These are phyloP conservation scores for Eurystomus gularis DNA, from an alignment of 2,113 vertebrate genomes.

Conservation along the genomic window DNA sequence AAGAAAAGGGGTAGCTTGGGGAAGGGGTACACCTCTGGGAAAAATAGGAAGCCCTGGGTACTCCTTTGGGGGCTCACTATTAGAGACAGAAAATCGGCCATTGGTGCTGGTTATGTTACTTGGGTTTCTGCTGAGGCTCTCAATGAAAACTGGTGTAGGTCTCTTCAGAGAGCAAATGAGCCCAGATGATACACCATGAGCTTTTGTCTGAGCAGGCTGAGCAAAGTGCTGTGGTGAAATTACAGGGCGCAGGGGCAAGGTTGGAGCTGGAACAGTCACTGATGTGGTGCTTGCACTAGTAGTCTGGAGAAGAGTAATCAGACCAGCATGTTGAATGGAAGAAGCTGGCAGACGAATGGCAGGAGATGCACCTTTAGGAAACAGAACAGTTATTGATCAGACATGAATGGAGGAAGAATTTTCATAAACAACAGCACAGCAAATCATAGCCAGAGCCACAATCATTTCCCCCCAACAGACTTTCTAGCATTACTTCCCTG, in stretches of 20 bases:
- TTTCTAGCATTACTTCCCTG: not conserved
- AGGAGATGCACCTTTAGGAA: slow-evolving; percentile 67
- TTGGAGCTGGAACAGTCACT: slow-evolving; percentile 55
- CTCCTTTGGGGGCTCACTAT: slow-evolving; percentile 61
- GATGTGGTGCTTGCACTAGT: slow-evolving; percentile 54
- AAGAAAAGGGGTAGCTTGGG: slow-evolving; percentile 57
- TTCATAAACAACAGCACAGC: not conserved
- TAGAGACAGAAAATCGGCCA: slow-evolving; percentile 61
- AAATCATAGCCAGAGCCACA: not conserved
- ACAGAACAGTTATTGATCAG: slow-evolving; percentile 41
- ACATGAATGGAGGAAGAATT: not conserved
- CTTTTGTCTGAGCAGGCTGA: slow-evolving; percentile 55
- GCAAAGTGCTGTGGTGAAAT: slow-evolving; percentile 58
- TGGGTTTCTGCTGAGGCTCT: slow-evolving; percentile 53
- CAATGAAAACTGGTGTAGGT: slow-evolving; percentile 42
- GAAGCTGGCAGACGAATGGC: slow-evolving; percentile 55
- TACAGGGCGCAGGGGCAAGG: slow-evolving; percentile 20
- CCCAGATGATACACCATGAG: slow-evolving; percentile 35
- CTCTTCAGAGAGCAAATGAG: slow-evolving; percentile 61
- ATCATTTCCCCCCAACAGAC: not conserved
- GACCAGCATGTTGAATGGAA: slow-evolving; percentile 60
- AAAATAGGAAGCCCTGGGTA: slow-evolving; percentile 66
- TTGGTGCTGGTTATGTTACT: slow-evolving; percentile 55
- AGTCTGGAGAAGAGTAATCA: slow-evolving; percentile 74
- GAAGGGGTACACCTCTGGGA: slow-evolving; percentile 66